Conservation (phyloP, 2,113 vertebrate species). For the Dasyornis broadbenti region DNA sequence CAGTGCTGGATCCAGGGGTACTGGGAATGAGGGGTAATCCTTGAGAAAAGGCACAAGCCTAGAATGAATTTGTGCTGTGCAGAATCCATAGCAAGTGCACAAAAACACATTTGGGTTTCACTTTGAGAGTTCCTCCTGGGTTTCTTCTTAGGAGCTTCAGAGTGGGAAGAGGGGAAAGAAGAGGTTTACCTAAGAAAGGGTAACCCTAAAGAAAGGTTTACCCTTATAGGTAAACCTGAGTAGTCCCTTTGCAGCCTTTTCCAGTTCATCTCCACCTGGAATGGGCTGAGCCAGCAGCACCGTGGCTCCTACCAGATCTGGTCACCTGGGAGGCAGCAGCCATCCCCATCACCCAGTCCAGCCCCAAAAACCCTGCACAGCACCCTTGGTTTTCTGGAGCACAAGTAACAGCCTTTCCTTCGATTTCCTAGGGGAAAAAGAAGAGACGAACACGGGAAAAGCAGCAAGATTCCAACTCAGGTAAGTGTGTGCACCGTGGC, state of each 20-base stretch:
- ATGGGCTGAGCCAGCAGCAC: background rate
- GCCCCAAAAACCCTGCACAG: background rate
- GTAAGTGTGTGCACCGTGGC: conserved; percentile 62
- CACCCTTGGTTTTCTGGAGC: accelerated
- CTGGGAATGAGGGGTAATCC: background rate
- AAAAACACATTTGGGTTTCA: background rate
- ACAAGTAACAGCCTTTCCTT: background rate
- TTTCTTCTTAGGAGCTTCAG: background rate
- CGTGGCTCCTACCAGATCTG: accelerated
- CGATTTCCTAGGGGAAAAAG: conserved; percentile 87
- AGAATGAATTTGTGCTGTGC: background rate
- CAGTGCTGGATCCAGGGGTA: accelerated
- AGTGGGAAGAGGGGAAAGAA: background rate
- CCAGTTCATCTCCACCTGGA: background rate
- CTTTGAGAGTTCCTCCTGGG: background rate
- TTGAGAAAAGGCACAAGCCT: background rate
- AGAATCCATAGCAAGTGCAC: accelerated
- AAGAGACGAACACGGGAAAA: conserved; percentile 96
- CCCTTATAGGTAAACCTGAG: accelerated
- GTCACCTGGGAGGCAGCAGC: background rate
- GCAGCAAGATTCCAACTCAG: conserved; percentile 92
- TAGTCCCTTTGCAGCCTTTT: background rate
- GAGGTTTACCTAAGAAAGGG: background rate
- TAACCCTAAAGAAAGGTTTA: background rate
- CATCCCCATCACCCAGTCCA: background rate